Conservation (phyloP, 2,888 invertebrate genomes). For the Meloe dianella region DNA sequence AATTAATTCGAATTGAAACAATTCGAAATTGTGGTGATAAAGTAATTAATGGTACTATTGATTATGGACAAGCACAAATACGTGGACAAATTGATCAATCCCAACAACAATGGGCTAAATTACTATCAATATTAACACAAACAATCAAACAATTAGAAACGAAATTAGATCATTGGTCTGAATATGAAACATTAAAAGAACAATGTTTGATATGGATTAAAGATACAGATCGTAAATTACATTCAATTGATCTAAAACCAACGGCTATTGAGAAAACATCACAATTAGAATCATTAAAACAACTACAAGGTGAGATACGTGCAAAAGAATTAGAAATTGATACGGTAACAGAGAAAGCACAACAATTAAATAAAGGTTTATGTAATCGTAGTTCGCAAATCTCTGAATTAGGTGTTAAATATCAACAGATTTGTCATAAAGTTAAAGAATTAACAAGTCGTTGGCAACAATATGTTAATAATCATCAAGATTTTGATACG, state of each 20-base stretch:
- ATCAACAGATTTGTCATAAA: slow-evolving; percentile 87
- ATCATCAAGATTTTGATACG: slow-evolving; percentile 86
- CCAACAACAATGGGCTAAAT: slow-evolving; percentile 88
- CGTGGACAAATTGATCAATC: slow-evolving; percentile 85
- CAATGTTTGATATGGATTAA: slow-evolving; percentile 86
- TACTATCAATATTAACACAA: slow-evolving; percentile 76
- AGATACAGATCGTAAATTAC: slow-evolving; percentile 84
- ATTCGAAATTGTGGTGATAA: slow-evolving; percentile 86
- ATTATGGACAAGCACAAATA: slow-evolving; percentile 83
- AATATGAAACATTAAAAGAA: slow-evolving; percentile 87
- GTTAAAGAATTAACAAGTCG: slow-evolving; percentile 89
- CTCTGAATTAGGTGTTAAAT: slow-evolving; percentile 89
- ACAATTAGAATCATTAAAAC: slow-evolving; percentile 80
- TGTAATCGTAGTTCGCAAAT: slow-evolving; percentile 81
- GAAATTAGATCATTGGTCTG: slow-evolving; percentile 89
- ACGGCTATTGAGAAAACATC: slow-evolving; percentile 82
- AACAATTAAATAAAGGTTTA: slow-evolving; percentile 78
- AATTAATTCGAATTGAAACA: slow-evolving; percentile 81
- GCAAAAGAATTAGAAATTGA: slow-evolving; percentile 93
- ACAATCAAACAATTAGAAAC: slow-evolving; percentile 81
- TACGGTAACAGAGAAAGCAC: slow-evolving; percentile 88
- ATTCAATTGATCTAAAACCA: slow-evolving; percentile 85
- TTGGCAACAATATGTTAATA: slow-evolving; percentile 91
- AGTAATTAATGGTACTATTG: slow-evolving; percentile 85
- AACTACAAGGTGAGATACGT: slow-evolving; percentile 84